These are phyloP conservation scores for Hydrotaea cyrtoneurina DNA, from an alignment of 2,888 invertebrate genomes.

Conservation along the genomic window DNA sequence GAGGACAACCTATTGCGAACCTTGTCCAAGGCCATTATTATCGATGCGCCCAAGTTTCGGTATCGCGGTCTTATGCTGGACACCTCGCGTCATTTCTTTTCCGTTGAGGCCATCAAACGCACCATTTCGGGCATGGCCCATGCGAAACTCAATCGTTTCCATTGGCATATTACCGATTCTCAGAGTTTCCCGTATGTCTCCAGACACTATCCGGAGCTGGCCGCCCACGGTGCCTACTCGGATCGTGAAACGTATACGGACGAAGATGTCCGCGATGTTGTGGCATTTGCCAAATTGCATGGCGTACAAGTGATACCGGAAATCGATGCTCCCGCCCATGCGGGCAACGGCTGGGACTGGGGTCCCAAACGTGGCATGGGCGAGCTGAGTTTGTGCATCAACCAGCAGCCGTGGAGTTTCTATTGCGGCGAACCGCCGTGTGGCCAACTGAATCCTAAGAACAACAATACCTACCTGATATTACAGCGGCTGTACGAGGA, in stretches of 20 bases:
- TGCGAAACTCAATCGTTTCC: constrained; percentile 94
- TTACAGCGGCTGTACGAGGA: constrained; percentile 89
- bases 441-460: constrained; percentile 91
- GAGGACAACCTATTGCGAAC: constrained; percentile 84
- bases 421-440: constrained; percentile 94
- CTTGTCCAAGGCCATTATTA: constrained; percentile 85
- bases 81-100: constrained; percentile 94
- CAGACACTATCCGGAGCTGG: constrained; percentile 88
- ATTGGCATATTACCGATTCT: constrained; percentile 95
- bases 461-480: constrained; percentile 88
- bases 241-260: constrained; percentile 88
- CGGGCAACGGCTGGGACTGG: constrained; percentile 93
- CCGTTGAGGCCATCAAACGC: constrained; percentile 86
- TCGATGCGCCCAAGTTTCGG: constrained; percentile 88
- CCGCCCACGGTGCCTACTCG: constrained; percentile 92
- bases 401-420: constrained; percentile 89
- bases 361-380: constrained; percentile 88
- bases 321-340: constrained; percentile 95
- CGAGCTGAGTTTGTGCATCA: constrained; percentile 89
- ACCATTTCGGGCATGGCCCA: constrained; percentile 94
- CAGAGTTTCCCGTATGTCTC: constrained; percentile 95
- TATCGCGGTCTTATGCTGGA: constrained; percentile 95
- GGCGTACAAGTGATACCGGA: constrained; percentile 94
- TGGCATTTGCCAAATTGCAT: constrained; percentile 88
- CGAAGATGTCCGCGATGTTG: constrained; percentile 87